Evolutionary conservation across 2,888 invertebrate species (phyloP).

Genomic region (Mycalesis mineus): DNA sequence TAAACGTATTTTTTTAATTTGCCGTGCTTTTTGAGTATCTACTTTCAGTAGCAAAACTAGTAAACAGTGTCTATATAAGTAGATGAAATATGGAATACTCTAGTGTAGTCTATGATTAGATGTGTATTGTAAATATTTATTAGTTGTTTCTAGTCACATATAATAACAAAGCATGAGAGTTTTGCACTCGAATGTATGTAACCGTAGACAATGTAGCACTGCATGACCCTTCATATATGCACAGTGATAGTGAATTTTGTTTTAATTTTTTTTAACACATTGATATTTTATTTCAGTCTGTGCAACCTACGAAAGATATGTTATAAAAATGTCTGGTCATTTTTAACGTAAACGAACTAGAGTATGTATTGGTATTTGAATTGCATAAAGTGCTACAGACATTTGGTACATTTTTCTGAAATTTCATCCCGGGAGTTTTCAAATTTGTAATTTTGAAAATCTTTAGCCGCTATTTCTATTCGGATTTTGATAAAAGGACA

Average conservation of each 20-base stretch:
- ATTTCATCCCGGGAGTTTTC: no score
- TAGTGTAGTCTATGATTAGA: no score
- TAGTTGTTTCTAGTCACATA: slow-evolving; percentile 8
- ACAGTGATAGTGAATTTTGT: neutral
- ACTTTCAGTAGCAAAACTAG: no score
- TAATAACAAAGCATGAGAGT: slow-evolving; percentile 32
- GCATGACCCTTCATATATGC: slow-evolving; percentile 43
- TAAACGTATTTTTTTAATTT: no score
- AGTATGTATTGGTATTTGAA: neutral
- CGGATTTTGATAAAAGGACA: no score
- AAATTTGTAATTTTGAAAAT: no score
- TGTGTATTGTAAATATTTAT: slow-evolving; percentile 11
- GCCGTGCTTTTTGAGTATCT: no score
- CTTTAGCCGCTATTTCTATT: no score
- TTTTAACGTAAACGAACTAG: neutral
- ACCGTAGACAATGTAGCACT: slow-evolving; percentile 52
- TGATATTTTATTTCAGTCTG: neutral
- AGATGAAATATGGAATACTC: no score
- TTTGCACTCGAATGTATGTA: slow-evolving; percentile 43
- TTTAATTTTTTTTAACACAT: neutral
- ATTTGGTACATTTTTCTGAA: no score
- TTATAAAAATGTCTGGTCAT: neutral
- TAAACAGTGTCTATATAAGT: no score
- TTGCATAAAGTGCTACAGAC: neutral
- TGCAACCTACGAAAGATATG: neutral